Evolutionary conservation across 2,797 vertebrate species (phyloP).

Genomic region (Myotis findleyi): DNA sequence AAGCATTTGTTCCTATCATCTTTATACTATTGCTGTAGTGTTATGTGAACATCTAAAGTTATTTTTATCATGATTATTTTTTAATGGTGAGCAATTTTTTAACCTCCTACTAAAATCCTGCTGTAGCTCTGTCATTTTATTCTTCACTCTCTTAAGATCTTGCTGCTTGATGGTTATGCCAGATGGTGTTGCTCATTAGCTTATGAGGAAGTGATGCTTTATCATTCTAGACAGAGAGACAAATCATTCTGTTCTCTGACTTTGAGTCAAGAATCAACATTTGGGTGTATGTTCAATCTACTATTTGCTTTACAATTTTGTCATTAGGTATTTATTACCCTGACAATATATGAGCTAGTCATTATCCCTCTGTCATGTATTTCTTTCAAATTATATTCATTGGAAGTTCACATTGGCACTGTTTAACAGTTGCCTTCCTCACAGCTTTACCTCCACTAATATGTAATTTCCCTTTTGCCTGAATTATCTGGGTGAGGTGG

Average conservation of each 20-base stretch:
- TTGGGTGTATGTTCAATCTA: constrained; percentile 73
- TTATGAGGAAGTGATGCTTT: constrained; percentile 77
- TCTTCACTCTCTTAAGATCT: constrained; percentile 78
- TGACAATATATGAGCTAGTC: constrained; percentile 49
- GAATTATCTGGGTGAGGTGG: constrained; percentile 66
- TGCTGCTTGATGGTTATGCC: constrained; percentile 63
- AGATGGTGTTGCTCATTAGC: constrained; percentile 84
- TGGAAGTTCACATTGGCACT: constrained; percentile 68
- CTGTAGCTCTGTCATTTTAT: constrained; percentile 69
- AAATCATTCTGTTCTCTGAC: constrained; percentile 72
- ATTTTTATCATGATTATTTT: constrained; percentile 48
- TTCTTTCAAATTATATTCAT: constrained; percentile 78
- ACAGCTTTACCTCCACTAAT: constrained; percentile 73
- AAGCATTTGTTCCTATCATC: neutral
- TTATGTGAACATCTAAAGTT: neutral
- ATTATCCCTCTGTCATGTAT: constrained; percentile 74
- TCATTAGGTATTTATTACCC: constrained; percentile 84
- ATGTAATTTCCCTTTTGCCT: constrained; percentile 68
- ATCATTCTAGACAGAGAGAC: constrained; percentile 81
- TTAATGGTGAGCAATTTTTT: constrained; percentile 50
- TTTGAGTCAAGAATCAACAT: constrained; percentile 75
- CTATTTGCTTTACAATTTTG: constrained; percentile 77
- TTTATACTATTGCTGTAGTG: neutral
- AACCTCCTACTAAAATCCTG: constrained; percentile 62
- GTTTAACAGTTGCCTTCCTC: constrained; percentile 74